Evolutionary conservation across 2,113 vertebrate species (phyloP).

Genomic region (Zosterops pallidus): DNA sequence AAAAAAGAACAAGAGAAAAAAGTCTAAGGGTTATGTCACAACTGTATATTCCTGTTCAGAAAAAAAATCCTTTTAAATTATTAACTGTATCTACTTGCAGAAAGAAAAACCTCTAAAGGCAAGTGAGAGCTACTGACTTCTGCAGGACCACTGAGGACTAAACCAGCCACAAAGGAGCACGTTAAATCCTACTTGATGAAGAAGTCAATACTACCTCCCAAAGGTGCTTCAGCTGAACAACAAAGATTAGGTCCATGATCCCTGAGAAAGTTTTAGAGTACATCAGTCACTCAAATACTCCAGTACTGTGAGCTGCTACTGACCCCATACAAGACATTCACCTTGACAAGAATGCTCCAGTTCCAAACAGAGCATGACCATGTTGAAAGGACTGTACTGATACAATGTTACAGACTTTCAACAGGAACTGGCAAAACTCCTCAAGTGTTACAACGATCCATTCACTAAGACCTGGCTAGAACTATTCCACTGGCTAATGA

Average conservation of each 20-base stretch:
- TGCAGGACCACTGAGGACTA: neutral
- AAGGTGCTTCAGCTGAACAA: neutral
- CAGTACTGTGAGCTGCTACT: neutral
- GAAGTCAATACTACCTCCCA: neutral
- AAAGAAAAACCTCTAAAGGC: neutral
- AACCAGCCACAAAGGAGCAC: neutral
- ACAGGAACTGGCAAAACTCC: neutral
- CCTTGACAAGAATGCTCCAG: neutral
- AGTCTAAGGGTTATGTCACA: neutral
- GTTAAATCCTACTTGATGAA: neutral
- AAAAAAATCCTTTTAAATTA: neutral
- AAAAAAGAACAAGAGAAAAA: neutral
- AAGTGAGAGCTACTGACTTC: neutral
- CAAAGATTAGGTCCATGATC: neutral
- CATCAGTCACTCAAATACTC: neutral
- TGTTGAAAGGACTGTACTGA: neutral
- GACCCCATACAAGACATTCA: neutral
- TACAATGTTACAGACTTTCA: rapidly evolving
- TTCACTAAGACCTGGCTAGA: neutral
- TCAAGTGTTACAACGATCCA: neutral
- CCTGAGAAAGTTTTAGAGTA: neutral
- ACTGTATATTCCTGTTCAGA: neutral
- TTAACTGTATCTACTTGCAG: neutral
- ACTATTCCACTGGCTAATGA: neutral
- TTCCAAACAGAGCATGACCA: neutral